Base-by-base conservation (phyloP, 2,888 invertebrate genomes). In the Brachylomia viminalis region DNA sequence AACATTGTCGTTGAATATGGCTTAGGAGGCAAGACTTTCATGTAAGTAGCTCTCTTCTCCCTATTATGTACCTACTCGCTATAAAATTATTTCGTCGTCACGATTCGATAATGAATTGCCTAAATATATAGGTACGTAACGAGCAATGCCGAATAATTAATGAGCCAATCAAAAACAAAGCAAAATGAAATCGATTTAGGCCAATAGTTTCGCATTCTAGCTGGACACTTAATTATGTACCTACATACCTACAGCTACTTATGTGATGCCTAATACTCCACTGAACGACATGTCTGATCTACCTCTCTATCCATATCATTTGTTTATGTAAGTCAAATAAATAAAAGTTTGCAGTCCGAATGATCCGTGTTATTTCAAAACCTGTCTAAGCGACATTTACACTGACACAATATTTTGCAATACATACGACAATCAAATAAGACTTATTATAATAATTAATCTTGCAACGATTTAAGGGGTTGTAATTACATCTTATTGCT, bases 1-100 rank as follows among this genome's bases (percentile, higher is more conserved):
- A 98, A 98, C 88, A 92, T 98, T 61, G 97, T 97, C 0, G 97
- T 97, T 6, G 98, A 98, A 86, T 97, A 98, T 90, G 96, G 97
- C 0, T 89, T 96, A 20, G 97, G 97, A 76, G 97, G 97, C 8
- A 97, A 97, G 65, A 97, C 97, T 45, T 98, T 96, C 89, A 95
- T 97, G 87, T 97, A 93, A 94, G 94, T 95, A 62, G 20, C 15
- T 49, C 47, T 33, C 3, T 54, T 2, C 3, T n/a, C 3, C 11
- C 7, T 33, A 17, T 2, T n/a, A n/a, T n/a, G n/a, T n/a, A 33
- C 17, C 10, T 52, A 17, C 11, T 52, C n/a, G n/a, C 17, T 58
- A 47, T 47, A 47, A 15, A 47, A 20, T 49, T 49, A 49, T 49
- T 49, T 49, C 6, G 20, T 20, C 20, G 17, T 20, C 0, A 7